phyloP scores from a whole-genome alignment of 2,113 vertebrate genomes.

The Grammomys surdaster region DNA sequence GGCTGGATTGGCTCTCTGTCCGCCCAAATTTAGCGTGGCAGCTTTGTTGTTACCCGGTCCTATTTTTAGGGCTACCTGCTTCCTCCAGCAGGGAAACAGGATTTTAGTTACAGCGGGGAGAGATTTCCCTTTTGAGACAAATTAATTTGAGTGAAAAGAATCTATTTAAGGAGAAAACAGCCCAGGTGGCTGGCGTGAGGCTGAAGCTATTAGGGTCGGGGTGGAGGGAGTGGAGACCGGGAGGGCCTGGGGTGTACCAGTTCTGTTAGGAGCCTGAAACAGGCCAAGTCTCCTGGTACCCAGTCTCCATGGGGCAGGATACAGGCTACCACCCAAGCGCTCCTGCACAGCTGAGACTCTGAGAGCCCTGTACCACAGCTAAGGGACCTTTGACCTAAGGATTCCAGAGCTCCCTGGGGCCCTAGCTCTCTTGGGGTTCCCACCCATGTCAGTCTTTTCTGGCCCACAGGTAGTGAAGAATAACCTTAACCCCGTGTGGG shows the following conservation, averaged over 20 bases:
- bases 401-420: background rate
- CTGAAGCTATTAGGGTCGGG: background rate
- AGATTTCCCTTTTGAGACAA: background rate
- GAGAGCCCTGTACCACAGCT: background rate
- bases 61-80: slow-evolving; percentile 49
- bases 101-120: background rate
- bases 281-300: background rate
- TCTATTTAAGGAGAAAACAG: slow-evolving; percentile 2
- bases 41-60: background rate
- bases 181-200: background rate
- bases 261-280: background rate
- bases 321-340: background rate
- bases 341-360: background rate
- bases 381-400: background rate
- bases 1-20: background rate
- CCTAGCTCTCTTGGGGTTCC: background rate
- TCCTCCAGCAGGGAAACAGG: background rate
- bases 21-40: background rate
- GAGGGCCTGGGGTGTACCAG: background rate
- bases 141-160: background rate
- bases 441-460: background rate
- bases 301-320: background rate
- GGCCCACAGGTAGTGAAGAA: slow-evolving; percentile 94
- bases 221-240: background rate
- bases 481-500: slow-evolving; percentile 97